Evolutionary conservation across 2,113 vertebrate genomes (phyloP).

Genomic region (Corvus moneduloides): DNA sequence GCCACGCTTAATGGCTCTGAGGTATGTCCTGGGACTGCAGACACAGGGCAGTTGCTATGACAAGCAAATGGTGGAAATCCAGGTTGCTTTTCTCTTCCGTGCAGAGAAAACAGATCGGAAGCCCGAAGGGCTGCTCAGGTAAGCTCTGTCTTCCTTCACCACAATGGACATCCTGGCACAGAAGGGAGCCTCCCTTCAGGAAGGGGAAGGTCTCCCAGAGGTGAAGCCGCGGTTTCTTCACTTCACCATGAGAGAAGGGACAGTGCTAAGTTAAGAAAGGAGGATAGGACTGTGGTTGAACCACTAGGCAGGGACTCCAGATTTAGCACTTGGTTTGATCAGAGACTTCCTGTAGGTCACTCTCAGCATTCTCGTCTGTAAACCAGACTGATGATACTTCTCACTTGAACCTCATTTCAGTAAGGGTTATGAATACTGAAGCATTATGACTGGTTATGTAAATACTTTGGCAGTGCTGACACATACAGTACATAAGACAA

Average conservation of each 20-base stretch:
- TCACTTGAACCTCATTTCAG: neutral
- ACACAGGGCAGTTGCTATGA: neutral
- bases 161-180: neutral
- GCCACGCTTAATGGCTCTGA: neutral
- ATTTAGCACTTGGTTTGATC: conserved; percentile 2
- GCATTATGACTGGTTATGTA: neutral
- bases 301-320: neutral
- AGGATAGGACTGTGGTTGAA: neutral
- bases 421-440: neutral
- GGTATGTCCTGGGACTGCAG: neutral
- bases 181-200: neutral
- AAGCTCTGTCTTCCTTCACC: neutral
- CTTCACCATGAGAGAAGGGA: neutral
- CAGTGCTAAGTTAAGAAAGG: neutral
- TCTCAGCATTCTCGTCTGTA: neutral
- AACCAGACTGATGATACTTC: neutral
- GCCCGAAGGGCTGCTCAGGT: neutral
- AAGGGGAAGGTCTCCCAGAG: neutral
- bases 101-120: neutral
- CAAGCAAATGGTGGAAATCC: neutral
- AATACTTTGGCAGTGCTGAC: neutral
- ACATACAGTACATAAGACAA: neutral
- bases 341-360: neutral
- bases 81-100: neutral
- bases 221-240: neutral